Base-by-base conservation (phyloP, 2,113 vertebrate genomes). In the Neopipo cinnamomea region DNA sequence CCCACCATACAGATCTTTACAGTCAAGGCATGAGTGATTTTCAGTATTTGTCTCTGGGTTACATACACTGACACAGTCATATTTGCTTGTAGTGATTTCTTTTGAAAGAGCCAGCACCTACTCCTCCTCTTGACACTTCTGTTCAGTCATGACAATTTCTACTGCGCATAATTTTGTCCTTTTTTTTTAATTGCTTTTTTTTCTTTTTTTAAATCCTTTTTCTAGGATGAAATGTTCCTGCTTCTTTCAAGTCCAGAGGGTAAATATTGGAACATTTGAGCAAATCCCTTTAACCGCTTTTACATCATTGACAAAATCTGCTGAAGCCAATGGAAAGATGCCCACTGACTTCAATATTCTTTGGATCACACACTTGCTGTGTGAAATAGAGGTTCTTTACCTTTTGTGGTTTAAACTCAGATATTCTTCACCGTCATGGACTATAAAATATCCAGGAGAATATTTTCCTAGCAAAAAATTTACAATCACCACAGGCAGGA, bases 191-290 rank as follows among this genome's bases (percentile, higher is more conserved):
- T 8, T 68, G 4, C 49, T 91, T 78, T 47, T 61, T 46, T 37
- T 44, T 33, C 56, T 50, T 37, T 23, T 53, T 30, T 41, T 2
- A 2, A 41, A 37, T 59, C 9, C 2, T 80, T 49, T 85, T 83
- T 53, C 47, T 89, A 19, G 19, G 35, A 37, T 91, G 28, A 84
- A 59, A 49, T 78, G 58, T 91, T 91, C 76, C 72, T 50, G 18
- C 42, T 44, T 9, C 67, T 80, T 73, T 93, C 22, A 46, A 52
- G 49, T 73, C 65, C 52, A 91, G 56, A 92, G 63, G 14, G 13
- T 65, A 92, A 93, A 82, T 74, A 82, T 65, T 66, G 84, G 81
- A 89, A 93, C 56, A 73, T 95, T 85, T 91, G 46, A 93, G 35
- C 42, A 89, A 94, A 88, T 75, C 55, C 22, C 23, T 86, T 83